Percentiles rank a stretch among this genome's conserved stretches.
phyloP scores from a whole-genome alignment of 2,888 invertebrate species.

The Stictocephala bisonia region DNA sequence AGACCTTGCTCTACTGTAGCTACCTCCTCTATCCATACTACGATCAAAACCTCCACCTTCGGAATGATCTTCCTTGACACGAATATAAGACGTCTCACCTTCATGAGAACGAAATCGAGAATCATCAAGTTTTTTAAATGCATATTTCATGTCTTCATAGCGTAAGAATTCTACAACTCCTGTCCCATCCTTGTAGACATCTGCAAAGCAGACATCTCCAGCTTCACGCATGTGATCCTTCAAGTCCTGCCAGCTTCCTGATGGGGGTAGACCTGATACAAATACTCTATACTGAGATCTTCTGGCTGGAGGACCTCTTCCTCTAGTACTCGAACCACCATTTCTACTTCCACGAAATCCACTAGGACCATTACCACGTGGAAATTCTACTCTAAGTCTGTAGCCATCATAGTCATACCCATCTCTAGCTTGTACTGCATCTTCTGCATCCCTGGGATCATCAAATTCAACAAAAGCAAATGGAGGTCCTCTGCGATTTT shows the following conservation, averaged over 20 bases:
- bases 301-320: slow-evolving; percentile 89
- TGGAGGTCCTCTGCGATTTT: slow-evolving; percentile 96
- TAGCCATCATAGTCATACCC: slow-evolving; percentile 99
- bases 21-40: slow-evolving; percentile 62
- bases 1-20: slow-evolving; percentile 64
- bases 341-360: slow-evolving; percentile 71
- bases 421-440: slow-evolving; percentile 96
- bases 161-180: slow-evolving; percentile 98
- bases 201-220: slow-evolving; percentile 98
- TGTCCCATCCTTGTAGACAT: slow-evolving; percentile 98
- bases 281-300: slow-evolving; percentile 95
- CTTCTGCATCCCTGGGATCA: slow-evolving; percentile 97
- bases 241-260: slow-evolving; percentile 95
- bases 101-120: slow-evolving; percentile 92
- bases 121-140: slow-evolving; percentile 97
- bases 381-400: slow-evolving; percentile 96
- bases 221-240: slow-evolving; percentile 99
- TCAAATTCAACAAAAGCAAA: slow-evolving; percentile 99
- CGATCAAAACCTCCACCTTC: slow-evolving; percentile 73
- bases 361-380: slow-evolving; percentile 80
- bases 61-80: slow-evolving; percentile 93
- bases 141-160: slow-evolving; percentile 99
- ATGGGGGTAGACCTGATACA: slow-evolving; percentile 88
- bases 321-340: slow-evolving; percentile 70
- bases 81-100: slow-evolving; percentile 98